Evolutionary conservation across 2,113 vertebrate species (phyloP).

Genomic region (Atrichornis clamosus): DNA sequence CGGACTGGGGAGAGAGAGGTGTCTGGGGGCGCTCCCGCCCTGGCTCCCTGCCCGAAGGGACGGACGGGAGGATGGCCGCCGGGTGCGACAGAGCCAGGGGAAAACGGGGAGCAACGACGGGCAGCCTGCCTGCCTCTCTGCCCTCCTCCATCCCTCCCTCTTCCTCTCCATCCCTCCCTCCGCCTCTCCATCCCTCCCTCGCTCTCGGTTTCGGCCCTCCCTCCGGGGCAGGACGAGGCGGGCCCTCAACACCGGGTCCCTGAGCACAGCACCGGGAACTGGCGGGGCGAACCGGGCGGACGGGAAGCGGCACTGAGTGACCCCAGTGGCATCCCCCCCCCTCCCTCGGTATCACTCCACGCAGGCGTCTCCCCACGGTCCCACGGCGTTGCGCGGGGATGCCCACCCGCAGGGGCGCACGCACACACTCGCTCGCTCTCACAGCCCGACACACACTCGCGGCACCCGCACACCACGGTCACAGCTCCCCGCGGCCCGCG

Average conservation of each 20-base stretch:
- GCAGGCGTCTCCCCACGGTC: neutral
- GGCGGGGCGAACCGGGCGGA: neutral
- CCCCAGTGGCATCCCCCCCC: fast-evolving
- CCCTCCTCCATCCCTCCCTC: neutral
- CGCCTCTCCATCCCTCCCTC: neutral
- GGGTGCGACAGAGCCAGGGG: neutral
- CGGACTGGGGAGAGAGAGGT: neutral
- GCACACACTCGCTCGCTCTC: neutral
- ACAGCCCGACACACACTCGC: neutral
- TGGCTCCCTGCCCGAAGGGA: neutral
- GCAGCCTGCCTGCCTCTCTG: neutral
- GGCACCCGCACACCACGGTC: neutral
- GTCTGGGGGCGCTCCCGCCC: neutral
- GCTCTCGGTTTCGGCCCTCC: neutral
- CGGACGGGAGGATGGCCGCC: neutral
- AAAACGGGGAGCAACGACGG: neutral
- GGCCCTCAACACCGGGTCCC: neutral
- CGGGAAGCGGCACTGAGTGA: neutral
- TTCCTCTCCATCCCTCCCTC: neutral
- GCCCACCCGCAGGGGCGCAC: neutral
- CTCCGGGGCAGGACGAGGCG: neutral
- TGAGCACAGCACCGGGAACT: neutral
- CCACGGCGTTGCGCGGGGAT: neutral
- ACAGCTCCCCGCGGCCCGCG: neutral
- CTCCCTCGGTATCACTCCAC: neutral